Evolutionary conservation across 2,888 invertebrate genomes (phyloP).

Genomic region (Pasiphila rectangulata): DNA sequence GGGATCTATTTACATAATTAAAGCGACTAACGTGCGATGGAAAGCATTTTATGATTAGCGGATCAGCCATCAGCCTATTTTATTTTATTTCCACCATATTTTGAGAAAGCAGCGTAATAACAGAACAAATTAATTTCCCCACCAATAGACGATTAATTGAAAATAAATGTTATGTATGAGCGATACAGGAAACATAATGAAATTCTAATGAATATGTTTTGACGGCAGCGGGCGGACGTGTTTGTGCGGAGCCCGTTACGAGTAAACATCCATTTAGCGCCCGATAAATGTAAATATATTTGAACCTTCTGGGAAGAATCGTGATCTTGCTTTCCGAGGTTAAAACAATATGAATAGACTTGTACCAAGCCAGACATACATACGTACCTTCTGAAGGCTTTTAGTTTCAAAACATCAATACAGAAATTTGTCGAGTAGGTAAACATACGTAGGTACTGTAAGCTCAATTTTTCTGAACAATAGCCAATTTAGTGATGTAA

Average conservation of each 20-base stretch:
- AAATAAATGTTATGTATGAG: background rate
- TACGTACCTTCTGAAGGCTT: conserved; percentile 4
- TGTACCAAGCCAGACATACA: background rate
- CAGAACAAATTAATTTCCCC: background rate
- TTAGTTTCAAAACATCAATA: conserved; percentile 5
- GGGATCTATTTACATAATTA: too few species aligned
- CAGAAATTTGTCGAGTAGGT: conserved; percentile 5
- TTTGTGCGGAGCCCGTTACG: conserved; percentile 15
- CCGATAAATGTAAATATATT: conserved; percentile 20
- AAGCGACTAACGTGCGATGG: background rate
- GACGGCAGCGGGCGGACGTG: conserved; percentile 18
- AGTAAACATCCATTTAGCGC: conserved; percentile 27
- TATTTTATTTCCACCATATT: conserved; percentile 27
- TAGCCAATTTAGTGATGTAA: conserved; percentile 39
- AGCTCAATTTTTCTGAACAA: conserved; percentile 17
- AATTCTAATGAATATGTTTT: conserved; percentile 24
- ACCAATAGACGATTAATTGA: background rate
- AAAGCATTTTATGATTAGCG: background rate
- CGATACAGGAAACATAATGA: conserved; percentile 8
- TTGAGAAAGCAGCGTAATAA: background rate
- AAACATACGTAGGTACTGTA: background rate
- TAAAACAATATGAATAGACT: conserved; percentile 10
- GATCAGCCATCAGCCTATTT: background rate
- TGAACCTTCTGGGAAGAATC: conserved; percentile 21
- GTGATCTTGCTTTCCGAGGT: conserved; percentile 26